Percentiles rank a stretch among this genome's conserved stretches.
Evolutionary conservation across 2,888 invertebrate genomes (phyloP).

Genomic region (Drosophila neotestacea): DNA sequence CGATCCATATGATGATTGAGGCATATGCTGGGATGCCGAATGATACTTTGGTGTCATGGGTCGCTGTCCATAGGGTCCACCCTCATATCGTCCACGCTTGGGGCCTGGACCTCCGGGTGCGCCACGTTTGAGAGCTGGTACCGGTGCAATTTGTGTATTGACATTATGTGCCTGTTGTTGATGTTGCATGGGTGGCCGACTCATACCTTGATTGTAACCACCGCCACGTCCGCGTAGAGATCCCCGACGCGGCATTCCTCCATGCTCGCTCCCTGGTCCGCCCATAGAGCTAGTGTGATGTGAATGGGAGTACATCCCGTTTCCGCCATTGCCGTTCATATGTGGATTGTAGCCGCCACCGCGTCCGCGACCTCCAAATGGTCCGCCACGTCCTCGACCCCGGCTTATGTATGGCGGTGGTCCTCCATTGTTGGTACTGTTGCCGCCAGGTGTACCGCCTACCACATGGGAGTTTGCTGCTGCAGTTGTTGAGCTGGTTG

Average conservation of each 20-base stretch:
- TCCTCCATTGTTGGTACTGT: conserved; percentile 50
- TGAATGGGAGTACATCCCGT: conserved; percentile 73
- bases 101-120: conserved; percentile 85
- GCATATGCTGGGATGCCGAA: conserved; percentile 78
- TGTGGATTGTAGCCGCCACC: conserved; percentile 82
- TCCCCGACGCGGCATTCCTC: conserved; percentile 82
- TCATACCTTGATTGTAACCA: conserved; percentile 82
- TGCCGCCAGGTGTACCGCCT: conserved; percentile 47
- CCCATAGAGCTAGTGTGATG: conserved; percentile 68
- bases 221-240: conserved; percentile 84
- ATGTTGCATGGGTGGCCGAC: conserved; percentile 82
- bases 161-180: conserved; percentile 81
- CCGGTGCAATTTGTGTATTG: conserved; percentile 84
- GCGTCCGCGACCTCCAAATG: conserved; percentile 78
- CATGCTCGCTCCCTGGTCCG: conserved; percentile 74
- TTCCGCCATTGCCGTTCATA: conserved; percentile 74
- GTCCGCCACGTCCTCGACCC: conserved; percentile 83
- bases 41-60: conserved; percentile 85
- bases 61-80: conserved; percentile 83
- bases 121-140: conserved; percentile 84
- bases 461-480: conserved; percentile 56
- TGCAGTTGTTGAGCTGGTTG: conserved; percentile 33
- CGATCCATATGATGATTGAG: conserved; percentile 78
- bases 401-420: conserved; percentile 70
- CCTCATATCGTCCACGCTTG: conserved; percentile 85